These are phyloP conservation scores for Chlorocebus sabaeus DNA, from an alignment of 2,113 vertebrate genomes.

Conservation along the genomic window DNA sequence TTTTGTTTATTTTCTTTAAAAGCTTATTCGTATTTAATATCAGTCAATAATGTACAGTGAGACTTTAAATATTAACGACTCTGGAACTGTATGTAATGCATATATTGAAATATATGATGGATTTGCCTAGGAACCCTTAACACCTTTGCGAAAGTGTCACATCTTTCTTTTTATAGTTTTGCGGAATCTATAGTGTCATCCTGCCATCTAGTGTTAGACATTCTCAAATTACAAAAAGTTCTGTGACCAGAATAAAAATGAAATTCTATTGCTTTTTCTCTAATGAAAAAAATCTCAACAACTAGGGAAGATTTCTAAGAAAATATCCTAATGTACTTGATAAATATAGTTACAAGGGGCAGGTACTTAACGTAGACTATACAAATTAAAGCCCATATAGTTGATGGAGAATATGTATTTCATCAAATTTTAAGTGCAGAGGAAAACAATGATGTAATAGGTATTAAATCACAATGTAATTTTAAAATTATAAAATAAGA, in stretches of 20 bases:
- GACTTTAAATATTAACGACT: not conserved
- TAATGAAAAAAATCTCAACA: not conserved
- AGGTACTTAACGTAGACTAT: not conserved
- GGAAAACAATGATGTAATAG: not conserved
- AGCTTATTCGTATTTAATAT: not conserved
- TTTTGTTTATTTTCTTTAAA: conserved; percentile 14
- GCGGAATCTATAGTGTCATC: conserved; percentile 17
- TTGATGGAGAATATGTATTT: not conserved
- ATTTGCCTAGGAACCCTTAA: not conserved
- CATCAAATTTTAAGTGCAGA: not conserved
- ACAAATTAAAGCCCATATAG: not conserved
- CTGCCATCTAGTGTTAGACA: conserved; percentile 75
- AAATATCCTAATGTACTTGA: not conserved
- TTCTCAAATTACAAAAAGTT: not conserved
- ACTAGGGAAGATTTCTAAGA: not conserved
- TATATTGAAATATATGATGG: not conserved
- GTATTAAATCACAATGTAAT: not conserved
- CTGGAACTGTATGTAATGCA: not conserved
- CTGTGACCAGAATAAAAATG: not conserved
- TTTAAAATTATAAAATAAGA: not conserved
- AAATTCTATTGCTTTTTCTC: not conserved
- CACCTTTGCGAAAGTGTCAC: not conserved
- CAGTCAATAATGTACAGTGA: not conserved
- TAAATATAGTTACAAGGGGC: not conserved
- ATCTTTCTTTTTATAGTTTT: not conserved